Base-by-base conservation (phyloP, 2,113 vertebrate genomes). In the Chaetops frenatus region DNA sequence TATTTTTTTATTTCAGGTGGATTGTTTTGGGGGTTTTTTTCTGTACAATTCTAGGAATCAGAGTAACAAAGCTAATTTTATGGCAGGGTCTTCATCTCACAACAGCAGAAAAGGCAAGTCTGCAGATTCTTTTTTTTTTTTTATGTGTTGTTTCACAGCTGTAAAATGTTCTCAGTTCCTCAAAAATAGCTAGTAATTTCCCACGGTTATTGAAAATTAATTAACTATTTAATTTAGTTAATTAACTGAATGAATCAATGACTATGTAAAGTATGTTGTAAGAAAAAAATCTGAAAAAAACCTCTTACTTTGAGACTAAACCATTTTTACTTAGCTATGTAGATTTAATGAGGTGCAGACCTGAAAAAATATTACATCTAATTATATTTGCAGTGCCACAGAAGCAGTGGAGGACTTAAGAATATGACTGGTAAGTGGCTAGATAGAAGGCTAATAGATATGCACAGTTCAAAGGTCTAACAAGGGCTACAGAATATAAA, bases 21-120 rank as follows among this genome's bases (percentile, higher is more conserved):
- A 35, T 23, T 51, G 12, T 48, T 84, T 40, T 4, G 10, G 2
- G 3, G 3, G 1, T 0, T 15, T 45, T 36, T 35, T n/a, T 35
- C 10, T 6, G 8, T 28, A 65, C 6, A 69, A 45, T 51, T 77
- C 85, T 65, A 45, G 8, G 12, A 56, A 62, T 48, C 11, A 31
- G 29, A 71, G n/a, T 42, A 90, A 66, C 17, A 58, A 57, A 74
- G 31, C 13, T 29, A 10, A 19, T 82, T 85, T 53, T 65, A 17
- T 82, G 45, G 57, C 31, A 62, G 5, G 23, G 3, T 53, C 4
- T 79, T 70, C 16, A 48, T 51, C 53, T 67, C 33, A 38, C 21
- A 72, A 31, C 3, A 82, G 40, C 35, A 82, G 27, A 66, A 73
- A 86, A 90, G 9, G 4, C 2, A 18, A 79, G 20, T 10, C 24